A percentile compares a stretch with the other conserved stretches of the same genome.
phyloP scores from a whole-genome alignment of 2,113 vertebrate species.

The Ceuthmochares aereus region DNA sequence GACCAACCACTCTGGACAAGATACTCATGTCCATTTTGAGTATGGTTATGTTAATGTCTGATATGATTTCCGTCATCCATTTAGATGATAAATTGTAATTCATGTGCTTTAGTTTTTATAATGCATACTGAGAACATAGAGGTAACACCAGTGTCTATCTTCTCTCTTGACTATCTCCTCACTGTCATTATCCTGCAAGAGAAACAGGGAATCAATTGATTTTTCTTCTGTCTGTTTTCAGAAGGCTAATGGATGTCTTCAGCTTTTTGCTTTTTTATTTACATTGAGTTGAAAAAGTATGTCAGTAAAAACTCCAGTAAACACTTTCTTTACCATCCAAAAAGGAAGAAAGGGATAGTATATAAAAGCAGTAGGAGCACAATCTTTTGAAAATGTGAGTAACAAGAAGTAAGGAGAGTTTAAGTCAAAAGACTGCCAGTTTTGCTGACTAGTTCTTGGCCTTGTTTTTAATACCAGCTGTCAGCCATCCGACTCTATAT shows the following conservation, averaged over 20 bases:
- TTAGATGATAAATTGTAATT: neutral
- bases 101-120: neutral
- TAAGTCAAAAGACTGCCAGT: neutral
- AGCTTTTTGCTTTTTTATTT: neutral
- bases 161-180: neutral
- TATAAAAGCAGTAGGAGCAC: neutral
- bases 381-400: neutral
- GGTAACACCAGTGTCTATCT: neutral
- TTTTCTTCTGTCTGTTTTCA: neutral
- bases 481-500: neutral
- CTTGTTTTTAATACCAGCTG: constrained; percentile 4
- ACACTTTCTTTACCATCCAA: neutral
- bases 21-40: neutral
- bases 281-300: neutral
- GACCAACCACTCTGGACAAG: neutral
- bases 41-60: neutral
- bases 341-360: neutral
- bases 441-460: neutral
- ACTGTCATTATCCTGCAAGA: neutral
- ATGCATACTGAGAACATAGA: neutral
- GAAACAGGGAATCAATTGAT: neutral
- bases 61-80: neutral
- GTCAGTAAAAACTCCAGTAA: neutral
- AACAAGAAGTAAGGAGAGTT: neutral
- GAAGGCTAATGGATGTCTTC: neutral